These are phyloP conservation scores for Hormiphora californensis DNA, from an alignment of 37 sponge, comb jelly and placozoan genomes.

Conservation along the genomic window DNA sequence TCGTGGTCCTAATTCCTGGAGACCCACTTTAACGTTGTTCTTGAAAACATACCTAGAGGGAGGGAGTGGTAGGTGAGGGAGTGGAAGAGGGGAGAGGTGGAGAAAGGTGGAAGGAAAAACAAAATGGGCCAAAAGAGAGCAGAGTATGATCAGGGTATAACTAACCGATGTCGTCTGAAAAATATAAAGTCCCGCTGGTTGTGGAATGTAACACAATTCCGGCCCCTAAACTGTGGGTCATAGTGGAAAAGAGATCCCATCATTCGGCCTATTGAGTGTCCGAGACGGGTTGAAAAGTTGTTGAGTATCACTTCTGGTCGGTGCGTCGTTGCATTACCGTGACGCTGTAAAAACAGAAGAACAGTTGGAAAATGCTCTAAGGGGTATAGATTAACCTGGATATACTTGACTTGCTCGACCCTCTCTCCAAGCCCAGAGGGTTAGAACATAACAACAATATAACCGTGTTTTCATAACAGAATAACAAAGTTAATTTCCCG, in stretches of 20 bases:
- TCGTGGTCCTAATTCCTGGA: conserved; percentile 93
- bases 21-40: conserved; percentile 73
- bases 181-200: conserved; percentile 96
- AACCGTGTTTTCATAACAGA: too few species aligned
- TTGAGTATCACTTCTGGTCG: conserved; percentile 91
- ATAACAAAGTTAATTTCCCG: too few species aligned
- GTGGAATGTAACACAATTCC: conserved; percentile 91
- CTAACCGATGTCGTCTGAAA: conserved; percentile 89
- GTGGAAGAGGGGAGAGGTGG: too few species aligned
- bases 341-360: conserved; percentile 62
- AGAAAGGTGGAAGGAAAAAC: background rate
- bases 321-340: conserved; percentile 72
- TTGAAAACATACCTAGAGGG: conserved; percentile 84
- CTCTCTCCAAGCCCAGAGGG: too few species aligned
- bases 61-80: background rate
- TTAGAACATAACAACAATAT: too few species aligned
- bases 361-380: background rate
- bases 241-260: conserved; percentile 84
- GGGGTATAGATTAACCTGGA: too few species aligned
- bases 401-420: too few species aligned
- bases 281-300: conserved; percentile 85
- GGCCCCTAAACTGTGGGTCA: conserved; percentile 87
- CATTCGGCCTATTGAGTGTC: conserved; percentile 89
- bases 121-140: background rate
- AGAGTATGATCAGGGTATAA: background rate